These are phyloP conservation scores for Clarias platycephalus DNA, from an alignment of 2,797 vertebrate species.

Conservation along the genomic window DNA sequence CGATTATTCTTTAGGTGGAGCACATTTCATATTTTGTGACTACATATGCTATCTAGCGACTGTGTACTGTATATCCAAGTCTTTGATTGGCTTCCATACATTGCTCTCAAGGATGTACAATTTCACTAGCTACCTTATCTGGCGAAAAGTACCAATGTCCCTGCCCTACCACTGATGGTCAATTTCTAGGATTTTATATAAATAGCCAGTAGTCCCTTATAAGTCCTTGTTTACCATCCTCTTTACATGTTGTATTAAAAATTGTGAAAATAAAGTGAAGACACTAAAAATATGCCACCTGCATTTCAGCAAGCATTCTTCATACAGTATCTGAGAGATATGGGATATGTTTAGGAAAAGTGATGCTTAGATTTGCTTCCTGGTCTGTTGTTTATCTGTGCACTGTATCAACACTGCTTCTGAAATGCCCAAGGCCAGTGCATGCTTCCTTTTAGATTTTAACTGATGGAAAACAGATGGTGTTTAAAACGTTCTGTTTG, in stretches of 20 bases:
- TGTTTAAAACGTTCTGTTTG: constrained; percentile 2
- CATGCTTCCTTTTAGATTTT: background rate
- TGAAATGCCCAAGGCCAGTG: background rate
- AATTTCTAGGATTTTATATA: background rate
- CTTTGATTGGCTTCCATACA: too few relatives aligned
- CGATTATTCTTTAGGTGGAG: background rate
- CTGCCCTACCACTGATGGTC: background rate
- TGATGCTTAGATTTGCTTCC: background rate
- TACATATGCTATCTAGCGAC: background rate
- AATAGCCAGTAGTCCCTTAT: background rate
- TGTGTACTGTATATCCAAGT: too few relatives aligned
- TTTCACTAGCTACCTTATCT: background rate
- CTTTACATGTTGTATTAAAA: background rate
- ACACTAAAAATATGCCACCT: background rate
- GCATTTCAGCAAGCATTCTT: background rate
- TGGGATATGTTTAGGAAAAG: background rate
- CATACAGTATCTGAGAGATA: background rate
- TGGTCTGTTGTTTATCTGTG: background rate
- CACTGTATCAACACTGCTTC: background rate
- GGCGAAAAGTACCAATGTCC: background rate
- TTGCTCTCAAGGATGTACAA: too few relatives aligned
- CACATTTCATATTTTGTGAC: background rate
- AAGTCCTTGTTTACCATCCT: background rate
- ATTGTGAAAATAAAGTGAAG: background rate
- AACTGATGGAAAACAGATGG: constrained; percentile 18